Conservation (phyloP, 1,140 invertebrate genomes). For the Calosoma granatense region DNA sequence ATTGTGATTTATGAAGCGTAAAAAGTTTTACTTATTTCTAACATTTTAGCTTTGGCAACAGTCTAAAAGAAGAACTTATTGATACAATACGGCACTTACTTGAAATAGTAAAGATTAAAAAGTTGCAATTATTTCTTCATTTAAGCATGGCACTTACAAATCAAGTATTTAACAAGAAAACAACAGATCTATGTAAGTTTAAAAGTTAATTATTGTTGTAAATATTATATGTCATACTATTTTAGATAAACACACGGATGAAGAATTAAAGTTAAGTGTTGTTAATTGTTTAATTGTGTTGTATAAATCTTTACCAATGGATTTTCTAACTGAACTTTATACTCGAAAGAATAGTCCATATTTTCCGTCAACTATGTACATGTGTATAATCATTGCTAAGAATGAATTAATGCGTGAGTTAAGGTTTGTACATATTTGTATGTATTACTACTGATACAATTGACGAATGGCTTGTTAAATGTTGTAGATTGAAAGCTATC, state of each 20-base stretch:
- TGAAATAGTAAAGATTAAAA: slow-evolving; percentile 19
- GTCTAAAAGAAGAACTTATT: slow-evolving; percentile 19
- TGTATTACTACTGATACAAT: slow-evolving; percentile 9
- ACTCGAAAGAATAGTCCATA: slow-evolving; percentile 38
- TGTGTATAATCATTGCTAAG: slow-evolving; percentile 46
- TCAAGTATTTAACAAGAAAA: slow-evolving; percentile 39
- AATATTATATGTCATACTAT: slow-evolving; percentile 27
- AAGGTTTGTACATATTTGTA: slow-evolving; percentile 42
- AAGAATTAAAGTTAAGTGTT: slow-evolving; percentile 48
- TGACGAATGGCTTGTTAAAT: slow-evolving; percentile 14
- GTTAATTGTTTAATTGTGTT: slow-evolving; percentile 42
- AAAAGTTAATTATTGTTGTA: slow-evolving; percentile 23
- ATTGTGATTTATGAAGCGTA: not conserved
- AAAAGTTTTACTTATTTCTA: not conserved
- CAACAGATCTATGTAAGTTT: slow-evolving; percentile 38
- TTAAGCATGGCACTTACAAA: slow-evolving; percentile 30
- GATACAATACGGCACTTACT: slow-evolving; percentile 22
- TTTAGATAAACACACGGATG: slow-evolving; percentile 36
- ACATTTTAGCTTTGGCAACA: slow-evolving; percentile 18
- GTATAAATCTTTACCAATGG: slow-evolving; percentile 34
- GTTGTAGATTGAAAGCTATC: slow-evolving; percentile 42
- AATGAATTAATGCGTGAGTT: slow-evolving; percentile 43
- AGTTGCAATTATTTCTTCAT: slow-evolving; percentile 22
- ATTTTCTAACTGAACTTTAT: slow-evolving; percentile 40
- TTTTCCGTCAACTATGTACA: slow-evolving; percentile 46